phyloP scores from a whole-genome alignment of 2,888 invertebrate genomes.

The Oxycera nigricornis region DNA sequence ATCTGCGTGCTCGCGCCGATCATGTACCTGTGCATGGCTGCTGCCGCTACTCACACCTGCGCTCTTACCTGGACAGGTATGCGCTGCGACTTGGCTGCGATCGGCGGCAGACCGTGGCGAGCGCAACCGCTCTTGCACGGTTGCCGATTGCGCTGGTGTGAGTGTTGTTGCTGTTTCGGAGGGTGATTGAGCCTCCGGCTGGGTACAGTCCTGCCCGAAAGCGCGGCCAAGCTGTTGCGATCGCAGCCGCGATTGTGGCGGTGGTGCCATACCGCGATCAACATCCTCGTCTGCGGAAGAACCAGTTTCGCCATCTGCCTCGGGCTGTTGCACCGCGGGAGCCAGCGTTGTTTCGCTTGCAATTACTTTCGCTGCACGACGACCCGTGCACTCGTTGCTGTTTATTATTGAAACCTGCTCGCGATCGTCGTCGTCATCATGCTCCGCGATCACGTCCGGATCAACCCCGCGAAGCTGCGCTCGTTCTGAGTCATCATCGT shows the following conservation, averaged over 20 bases:
- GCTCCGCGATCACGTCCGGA: neutral
- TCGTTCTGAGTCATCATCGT: neutral
- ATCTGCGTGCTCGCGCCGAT: neutral
- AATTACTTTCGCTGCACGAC: conserved; percentile 40
- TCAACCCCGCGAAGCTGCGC: neutral
- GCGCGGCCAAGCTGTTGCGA: neutral
- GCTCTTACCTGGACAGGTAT: conserved; percentile 24
- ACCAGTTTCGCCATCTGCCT: conserved; percentile 38
- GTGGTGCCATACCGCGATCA: conserved; percentile 39
- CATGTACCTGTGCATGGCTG: neutral
- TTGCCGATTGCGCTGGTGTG: neutral
- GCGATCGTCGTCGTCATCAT: neutral
- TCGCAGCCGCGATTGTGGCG: conserved; percentile 35
- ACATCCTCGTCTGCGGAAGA: conserved; percentile 7
- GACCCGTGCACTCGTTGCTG: neutral
- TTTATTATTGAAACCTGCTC: conserved; percentile 41
- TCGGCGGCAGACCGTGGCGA: neutral
- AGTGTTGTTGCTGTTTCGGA: conserved; percentile 33
- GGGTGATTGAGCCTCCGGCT: conserved; percentile 56
- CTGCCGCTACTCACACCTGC: neutral
- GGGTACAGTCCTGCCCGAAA: conserved; percentile 39
- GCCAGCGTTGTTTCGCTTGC: conserved; percentile 8
- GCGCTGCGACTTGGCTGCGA: neutral
- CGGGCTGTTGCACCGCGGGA: neutral
- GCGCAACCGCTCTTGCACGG: neutral